A percentile compares a stretch with the other conserved stretches of the same genome.
Conservation (phyloP, 1,140 invertebrate species). For the Drosophila melanogaster region DNA sequence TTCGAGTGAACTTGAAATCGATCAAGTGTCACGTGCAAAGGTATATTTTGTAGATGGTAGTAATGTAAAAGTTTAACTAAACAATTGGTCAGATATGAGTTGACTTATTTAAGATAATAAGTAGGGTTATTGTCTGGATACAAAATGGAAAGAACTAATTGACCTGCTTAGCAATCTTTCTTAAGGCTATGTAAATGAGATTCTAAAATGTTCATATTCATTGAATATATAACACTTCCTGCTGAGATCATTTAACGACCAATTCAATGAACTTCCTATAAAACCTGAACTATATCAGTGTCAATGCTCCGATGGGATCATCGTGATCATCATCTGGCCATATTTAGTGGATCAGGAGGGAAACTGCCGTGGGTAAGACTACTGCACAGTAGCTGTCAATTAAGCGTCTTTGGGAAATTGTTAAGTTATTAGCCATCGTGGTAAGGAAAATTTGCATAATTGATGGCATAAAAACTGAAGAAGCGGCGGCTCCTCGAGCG, state of each 20-base stretch:
- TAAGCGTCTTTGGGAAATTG: conserved; percentile 73
- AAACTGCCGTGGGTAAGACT: conserved; percentile 40
- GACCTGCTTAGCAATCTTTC: too few species aligned
- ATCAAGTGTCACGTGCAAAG: conserved; percentile 43
- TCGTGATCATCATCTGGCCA: conserved; percentile 20
- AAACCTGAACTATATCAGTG: conserved; percentile 29
- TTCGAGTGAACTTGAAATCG: conserved; percentile 44
- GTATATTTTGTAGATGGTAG: not conserved
- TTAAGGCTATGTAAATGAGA: not conserved
- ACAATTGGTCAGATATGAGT: too few species aligned
- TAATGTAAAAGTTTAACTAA: not conserved
- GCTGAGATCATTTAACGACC: conserved; percentile 1
- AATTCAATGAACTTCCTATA: not conserved
- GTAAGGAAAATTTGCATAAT: conserved; percentile 78
- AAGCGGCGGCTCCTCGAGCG: conserved; percentile 43
- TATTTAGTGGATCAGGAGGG: conserved; percentile 34
- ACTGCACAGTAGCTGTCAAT: conserved; percentile 77
- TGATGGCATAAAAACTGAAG: conserved; percentile 71
- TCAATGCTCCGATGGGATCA: conserved; percentile 31
- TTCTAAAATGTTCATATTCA: too few species aligned
- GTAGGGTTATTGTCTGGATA: too few species aligned
- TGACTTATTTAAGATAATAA: too few species aligned
- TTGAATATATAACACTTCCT: not conserved
- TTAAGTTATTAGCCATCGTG: conserved; percentile 73
- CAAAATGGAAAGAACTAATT: too few species aligned